Conservation (phyloP, 2,113 vertebrate species). For the Mionectes macconnelli region DNA sequence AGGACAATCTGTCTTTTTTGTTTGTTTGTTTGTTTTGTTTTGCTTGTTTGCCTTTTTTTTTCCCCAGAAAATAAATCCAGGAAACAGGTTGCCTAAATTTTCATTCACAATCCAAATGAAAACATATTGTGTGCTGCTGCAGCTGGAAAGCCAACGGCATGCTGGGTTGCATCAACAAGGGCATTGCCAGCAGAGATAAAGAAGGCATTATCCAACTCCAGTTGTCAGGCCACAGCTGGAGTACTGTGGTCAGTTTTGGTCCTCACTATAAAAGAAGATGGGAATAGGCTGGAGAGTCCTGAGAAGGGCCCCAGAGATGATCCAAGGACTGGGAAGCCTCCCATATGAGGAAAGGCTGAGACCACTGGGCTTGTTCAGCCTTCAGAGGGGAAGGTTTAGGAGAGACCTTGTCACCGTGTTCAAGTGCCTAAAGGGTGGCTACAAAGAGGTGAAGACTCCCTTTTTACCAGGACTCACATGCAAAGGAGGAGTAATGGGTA, state of each 20-base stretch:
- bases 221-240: not conserved
- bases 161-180: not conserved
- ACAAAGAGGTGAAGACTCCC: not conserved
- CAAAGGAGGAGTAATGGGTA: not conserved
- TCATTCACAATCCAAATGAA: not conserved
- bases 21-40: not conserved
- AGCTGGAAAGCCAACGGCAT: not conserved
- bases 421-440: not conserved
- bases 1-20: not conserved
- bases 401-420: not conserved
- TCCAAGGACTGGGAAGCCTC: not conserved
- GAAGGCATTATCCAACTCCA: not conserved
- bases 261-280: not conserved
- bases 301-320: not conserved
- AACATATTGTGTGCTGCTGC: not conserved
- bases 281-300: not conserved
- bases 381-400: not conserved
- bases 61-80: not conserved
- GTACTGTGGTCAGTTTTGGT: not conserved
- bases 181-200: not conserved
- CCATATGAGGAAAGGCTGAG: not conserved
- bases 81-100: not conserved
- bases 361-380: not conserved
- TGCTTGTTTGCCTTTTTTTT: not conserved
- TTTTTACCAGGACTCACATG: not conserved